Conservation (phyloP, 2,797 vertebrate genomes). For the Melanotaenia maccullochi region DNA sequence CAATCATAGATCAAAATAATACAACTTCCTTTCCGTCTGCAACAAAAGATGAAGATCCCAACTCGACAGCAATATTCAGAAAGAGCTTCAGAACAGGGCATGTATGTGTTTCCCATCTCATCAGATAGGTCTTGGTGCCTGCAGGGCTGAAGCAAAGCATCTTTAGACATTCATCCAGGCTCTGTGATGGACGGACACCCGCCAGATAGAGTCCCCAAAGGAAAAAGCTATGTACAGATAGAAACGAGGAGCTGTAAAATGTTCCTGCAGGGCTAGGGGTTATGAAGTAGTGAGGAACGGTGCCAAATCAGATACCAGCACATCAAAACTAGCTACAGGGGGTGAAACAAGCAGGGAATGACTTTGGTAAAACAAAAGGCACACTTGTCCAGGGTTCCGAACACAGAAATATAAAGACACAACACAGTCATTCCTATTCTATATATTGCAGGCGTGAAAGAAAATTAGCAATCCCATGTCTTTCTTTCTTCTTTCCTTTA, state of each 20-base stretch:
- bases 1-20: constrained; percentile 60
- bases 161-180: constrained; percentile 60
- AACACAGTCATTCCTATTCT: constrained; percentile 25
- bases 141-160: constrained; percentile 56
- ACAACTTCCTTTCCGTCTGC: constrained; percentile 12
- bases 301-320: constrained; percentile 71
- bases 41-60: constrained; percentile 31
- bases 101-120: constrained; percentile 37
- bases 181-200: constrained; percentile 70
- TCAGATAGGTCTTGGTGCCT: constrained; percentile 44
- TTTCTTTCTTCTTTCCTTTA: constrained; percentile 9
- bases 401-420: constrained; percentile 13
- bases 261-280: constrained; percentile 61
- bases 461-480: constrained; percentile 22
- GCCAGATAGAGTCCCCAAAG: constrained; percentile 54
- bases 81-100: constrained; percentile 42
- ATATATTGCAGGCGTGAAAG: constrained; percentile 24
- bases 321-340: constrained; percentile 63
- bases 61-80: constrained; percentile 20
- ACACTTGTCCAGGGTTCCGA: constrained; percentile 15
- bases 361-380: constrained; percentile 54
- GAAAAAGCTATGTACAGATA: constrained; percentile 48
- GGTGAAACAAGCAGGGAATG: constrained; percentile 49
- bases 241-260: constrained; percentile 52
- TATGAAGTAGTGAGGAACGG: constrained; percentile 64